These are phyloP conservation scores for Philaenus spumarius DNA, from an alignment of 1,140 invertebrate genomes.

Conservation along the genomic window DNA sequence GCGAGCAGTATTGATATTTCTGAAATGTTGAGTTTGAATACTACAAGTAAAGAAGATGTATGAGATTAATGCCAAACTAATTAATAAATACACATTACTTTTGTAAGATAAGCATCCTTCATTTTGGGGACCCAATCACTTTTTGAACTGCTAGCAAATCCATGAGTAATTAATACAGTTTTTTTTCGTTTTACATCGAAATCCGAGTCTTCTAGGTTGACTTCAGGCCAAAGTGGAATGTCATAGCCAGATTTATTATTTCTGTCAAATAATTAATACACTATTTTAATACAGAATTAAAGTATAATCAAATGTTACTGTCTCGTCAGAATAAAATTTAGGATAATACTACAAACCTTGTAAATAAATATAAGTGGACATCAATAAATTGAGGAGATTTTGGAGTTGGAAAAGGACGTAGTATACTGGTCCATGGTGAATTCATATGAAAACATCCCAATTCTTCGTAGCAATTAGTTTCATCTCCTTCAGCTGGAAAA, in stretches of 20 bases:
- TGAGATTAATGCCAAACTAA: too few relatives aligned
- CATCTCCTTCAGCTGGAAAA: conserved; percentile 1
- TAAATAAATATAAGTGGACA: conserved; percentile 25
- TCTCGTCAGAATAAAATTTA: too few relatives aligned
- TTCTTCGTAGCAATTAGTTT: conserved; percentile 28
- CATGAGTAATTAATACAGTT: conserved; percentile 33
- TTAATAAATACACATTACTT: too few relatives aligned
- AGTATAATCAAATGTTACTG: too few relatives aligned
- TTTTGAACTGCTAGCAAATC: conserved; percentile 29
- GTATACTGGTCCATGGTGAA: conserved; percentile 29
- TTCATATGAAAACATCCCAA: conserved; percentile 32
- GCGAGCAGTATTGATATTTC: too few relatives aligned
- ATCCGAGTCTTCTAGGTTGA: conserved; percentile 22
- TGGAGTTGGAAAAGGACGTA: conserved; percentile 32
- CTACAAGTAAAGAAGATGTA: too few relatives aligned
- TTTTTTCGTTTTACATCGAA: conserved; percentile 21
- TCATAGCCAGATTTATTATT: conserved; percentile 1
- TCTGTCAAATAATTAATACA: too few relatives aligned
- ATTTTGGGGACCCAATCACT: conserved; percentile 29
- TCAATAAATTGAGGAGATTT: conserved; percentile 27
- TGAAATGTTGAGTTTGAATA: too few relatives aligned
- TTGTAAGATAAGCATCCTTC: conserved; percentile 30
- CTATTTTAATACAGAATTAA: too few relatives aligned
- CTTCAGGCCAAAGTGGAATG: conserved; percentile 26
- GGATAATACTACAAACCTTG: conserved; percentile 23